phyloP scores from a whole-genome alignment of 2,888 invertebrate species.

The Notodonta dromedarius region DNA sequence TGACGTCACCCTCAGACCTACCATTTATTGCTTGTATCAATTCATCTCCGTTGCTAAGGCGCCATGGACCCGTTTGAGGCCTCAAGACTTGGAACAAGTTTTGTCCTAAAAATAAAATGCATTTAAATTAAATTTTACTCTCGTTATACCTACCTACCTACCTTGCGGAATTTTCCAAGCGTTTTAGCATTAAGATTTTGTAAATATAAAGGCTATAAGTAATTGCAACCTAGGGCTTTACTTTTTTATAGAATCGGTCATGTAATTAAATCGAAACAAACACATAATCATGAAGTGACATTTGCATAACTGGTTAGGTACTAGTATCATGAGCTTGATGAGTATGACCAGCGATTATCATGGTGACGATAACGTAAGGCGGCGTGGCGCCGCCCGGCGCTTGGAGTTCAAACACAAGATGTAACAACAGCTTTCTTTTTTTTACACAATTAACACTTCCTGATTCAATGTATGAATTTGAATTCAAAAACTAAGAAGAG shows the following conservation, averaged over 20 bases:
- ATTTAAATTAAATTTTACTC: background rate
- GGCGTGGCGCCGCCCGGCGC: background rate
- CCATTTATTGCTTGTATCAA: background rate
- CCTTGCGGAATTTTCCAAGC: background rate
- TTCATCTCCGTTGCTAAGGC: background rate
- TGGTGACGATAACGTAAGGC: slow-evolving; percentile 44
- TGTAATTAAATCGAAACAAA: no score
- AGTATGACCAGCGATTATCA: slow-evolving; percentile 40
- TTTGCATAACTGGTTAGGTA: slow-evolving; percentile 27
- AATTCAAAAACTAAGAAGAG: background rate
- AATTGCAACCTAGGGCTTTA: no score
- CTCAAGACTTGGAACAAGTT: background rate
- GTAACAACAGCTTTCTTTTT: slow-evolving; percentile 45
- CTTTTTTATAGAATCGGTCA: no score
- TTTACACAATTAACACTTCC: slow-evolving; percentile 21
- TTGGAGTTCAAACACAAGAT: slow-evolving; percentile 11
- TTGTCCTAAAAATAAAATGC: background rate
- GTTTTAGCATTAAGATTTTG: background rate
- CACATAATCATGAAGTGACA: background rate
- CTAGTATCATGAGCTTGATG: slow-evolving; percentile 24
- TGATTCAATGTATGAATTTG: slow-evolving; percentile 6
- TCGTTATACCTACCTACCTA: background rate
- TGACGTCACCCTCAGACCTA: slow-evolving; percentile 1
- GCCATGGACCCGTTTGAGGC: background rate
- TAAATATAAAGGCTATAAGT: no score